phyloP scores from a whole-genome alignment of 2,113 vertebrate species.

The Spea bombifrons region DNA sequence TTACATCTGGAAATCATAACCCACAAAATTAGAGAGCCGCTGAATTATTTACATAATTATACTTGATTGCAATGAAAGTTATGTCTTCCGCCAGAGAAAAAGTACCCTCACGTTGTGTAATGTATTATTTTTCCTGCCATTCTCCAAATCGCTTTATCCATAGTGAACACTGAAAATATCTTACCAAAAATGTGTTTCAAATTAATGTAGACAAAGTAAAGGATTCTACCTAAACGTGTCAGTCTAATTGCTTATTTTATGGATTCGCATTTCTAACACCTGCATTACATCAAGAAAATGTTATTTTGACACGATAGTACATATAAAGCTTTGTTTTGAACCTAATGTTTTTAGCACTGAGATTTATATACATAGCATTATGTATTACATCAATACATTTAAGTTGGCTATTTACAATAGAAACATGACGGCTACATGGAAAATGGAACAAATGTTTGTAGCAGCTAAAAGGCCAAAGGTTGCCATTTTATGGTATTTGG shows the following conservation, averaged over 20 bases:
- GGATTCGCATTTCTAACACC: slow-evolving; percentile 1
- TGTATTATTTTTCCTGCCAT: background rate
- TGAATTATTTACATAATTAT: slow-evolving; percentile 10
- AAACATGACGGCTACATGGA: no score
- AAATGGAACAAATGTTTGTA: no score
- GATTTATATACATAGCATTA: no score
- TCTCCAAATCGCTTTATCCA: slow-evolving; percentile 24
- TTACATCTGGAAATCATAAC: background rate
- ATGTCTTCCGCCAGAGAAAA: background rate
- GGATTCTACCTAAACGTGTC: slow-evolving; percentile 11
- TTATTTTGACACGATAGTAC: background rate
- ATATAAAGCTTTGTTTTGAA: no score
- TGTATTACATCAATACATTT: no score
- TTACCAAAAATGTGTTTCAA: slow-evolving; percentile 19
- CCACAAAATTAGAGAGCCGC: background rate
- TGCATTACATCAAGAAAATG: slow-evolving; percentile 6
- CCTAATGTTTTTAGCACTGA: no score
- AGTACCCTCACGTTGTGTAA: background rate
- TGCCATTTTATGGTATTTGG: no score
- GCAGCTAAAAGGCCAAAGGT: no score
- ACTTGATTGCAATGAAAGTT: slow-evolving; percentile 19
- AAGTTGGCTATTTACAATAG: no score
- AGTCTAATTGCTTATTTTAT: slow-evolving; percentile 7
- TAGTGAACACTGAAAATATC: slow-evolving; percentile 20
- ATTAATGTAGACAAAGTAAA: slow-evolving; percentile 19